phyloP scores from a whole-genome alignment of 1,140 invertebrate species.

The Marisa cornuarietis region DNA sequence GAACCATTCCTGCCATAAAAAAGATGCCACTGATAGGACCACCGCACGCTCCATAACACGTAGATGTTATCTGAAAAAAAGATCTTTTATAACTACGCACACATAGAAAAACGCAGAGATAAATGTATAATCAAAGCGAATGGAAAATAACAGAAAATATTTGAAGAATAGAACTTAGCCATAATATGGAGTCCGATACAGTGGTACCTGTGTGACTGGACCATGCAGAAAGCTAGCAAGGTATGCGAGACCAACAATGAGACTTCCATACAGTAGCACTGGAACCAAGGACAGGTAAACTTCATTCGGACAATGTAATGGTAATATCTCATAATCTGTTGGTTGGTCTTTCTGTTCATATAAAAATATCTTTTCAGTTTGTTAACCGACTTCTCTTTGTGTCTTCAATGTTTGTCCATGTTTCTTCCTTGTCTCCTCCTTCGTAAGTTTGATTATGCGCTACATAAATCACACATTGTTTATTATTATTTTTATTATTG shows the following conservation, averaged over 20 bases:
- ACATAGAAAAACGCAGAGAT: too few relatives aligned
- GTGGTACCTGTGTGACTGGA: slow-evolving; percentile 35
- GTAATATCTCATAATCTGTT: not conserved
- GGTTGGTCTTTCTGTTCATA: too few relatives aligned
- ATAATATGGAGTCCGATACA: too few relatives aligned
- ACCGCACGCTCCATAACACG: slow-evolving; percentile 57
- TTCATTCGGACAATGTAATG: not conserved
- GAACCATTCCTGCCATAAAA: slow-evolving; percentile 58
- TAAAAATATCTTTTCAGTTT: not conserved
- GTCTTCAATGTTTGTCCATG: slow-evolving; percentile 40
- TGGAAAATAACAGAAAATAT: too few relatives aligned
- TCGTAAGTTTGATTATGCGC: too few relatives aligned
- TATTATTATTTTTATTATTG: too few relatives aligned
- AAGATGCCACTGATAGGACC: slow-evolving; percentile 59
- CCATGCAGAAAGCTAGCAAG: slow-evolving; percentile 27
- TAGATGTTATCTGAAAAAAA: slow-evolving; percentile 9
- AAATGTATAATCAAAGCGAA: too few relatives aligned
- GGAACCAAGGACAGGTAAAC: not conserved
- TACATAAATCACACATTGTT: too few relatives aligned
- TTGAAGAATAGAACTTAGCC: too few relatives aligned
- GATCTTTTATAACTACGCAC: not conserved
- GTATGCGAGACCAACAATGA: slow-evolving; percentile 37
- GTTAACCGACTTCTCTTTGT: not conserved
- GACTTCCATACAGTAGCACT: slow-evolving; percentile 31
- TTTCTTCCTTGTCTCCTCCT: slow-evolving; percentile 37